phyloP scores from a whole-genome alignment of 23 tunicate genomes.

The Clavelina lepadiformis region DNA sequence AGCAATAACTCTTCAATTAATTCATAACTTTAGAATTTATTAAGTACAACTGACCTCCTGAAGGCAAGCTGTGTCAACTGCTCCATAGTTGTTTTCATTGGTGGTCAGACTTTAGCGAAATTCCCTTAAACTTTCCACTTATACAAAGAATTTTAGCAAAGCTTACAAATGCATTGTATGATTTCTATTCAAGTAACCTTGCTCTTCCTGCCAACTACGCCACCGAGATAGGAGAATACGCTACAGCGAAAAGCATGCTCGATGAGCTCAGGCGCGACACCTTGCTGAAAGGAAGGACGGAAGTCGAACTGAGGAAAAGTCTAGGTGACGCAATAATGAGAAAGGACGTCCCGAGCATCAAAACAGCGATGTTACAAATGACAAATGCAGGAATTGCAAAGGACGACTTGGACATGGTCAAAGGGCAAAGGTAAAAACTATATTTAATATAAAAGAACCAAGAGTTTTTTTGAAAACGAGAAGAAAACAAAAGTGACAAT shows the following conservation, averaged over 20 bases:
- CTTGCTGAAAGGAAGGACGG: constrained; percentile 36
- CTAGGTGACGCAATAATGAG: constrained; percentile 35
- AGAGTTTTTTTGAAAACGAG: no score
- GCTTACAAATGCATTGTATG: background rate
- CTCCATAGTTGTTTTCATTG: no score
- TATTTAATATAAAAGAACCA: no score
- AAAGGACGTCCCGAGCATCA: constrained; percentile 21
- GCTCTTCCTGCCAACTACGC: constrained; percentile 25
- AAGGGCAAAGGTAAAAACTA: constrained; percentile 41
- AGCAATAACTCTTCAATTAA: no score
- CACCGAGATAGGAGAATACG: constrained; percentile 7
- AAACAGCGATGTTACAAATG: constrained; percentile 18
- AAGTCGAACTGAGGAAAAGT: constrained; percentile 24
- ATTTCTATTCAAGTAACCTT: constrained; percentile 17
- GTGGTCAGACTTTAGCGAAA: no score
- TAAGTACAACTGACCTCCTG: no score
- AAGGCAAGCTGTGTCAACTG: no score
- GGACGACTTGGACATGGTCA: constrained; percentile 21
- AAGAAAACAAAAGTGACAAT: no score
- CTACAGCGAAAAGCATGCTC: constrained; percentile 27
- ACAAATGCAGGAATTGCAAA: constrained; percentile 37
- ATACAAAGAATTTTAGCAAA: background rate
- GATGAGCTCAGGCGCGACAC: constrained; percentile 23
- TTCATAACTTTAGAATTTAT: no score
- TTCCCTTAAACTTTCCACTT: background rate